Evolutionary conservation across 30 jellyfish, hydroid and myxozoan genomes (phyloP), one percentile per base, ranked within the genome.

Genomic region (Aurelia sp.): DNA sequence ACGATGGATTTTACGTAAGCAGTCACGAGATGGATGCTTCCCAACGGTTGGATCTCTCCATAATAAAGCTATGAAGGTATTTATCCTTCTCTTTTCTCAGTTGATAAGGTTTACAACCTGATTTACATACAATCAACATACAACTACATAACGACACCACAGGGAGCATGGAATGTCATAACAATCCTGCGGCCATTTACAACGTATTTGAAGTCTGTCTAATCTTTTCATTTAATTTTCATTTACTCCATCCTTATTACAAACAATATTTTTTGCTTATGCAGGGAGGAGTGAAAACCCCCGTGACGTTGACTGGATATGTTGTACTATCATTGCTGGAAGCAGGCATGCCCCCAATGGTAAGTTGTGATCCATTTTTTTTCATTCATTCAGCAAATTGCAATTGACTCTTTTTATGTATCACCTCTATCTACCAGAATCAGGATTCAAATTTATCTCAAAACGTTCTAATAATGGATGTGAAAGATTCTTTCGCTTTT

Each of bases 231-330:
- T 19, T 30, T 19, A 70, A 13, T 37, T 31, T 12, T n/a, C n/a
- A 1, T 30, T 18, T 62, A 20, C 37, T 66, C 20, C 13, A 9
- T 19, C 71, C 15, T 48, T 41, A 22, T 40, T 47, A 69, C 19
- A 81, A 12, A 19, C 4, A 37, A 10, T 37, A 7, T 59, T 35
- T 21, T 13, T 23, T 69, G 7, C 41, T 13, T 21, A 62, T 85
- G 10, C 57, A 92, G 98, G 98, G 98, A 62, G 98, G 98, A 35
- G 98, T 92, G 11, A 65, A 58, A 51, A 80, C 91, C 53, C 97
- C 95, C 21, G 85, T 86, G 16, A 86, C 98, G 4, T 78, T 92
- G 82, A 85, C 98, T 57, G 98, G 97, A 53, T 92, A 87, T 81
- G 98, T 92, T 31, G 86, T 92, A 15, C 76, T 74, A 62, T 90